Base-by-base conservation (phyloP, 1,140 invertebrate species). In the Andricus grossulariae region DNA sequence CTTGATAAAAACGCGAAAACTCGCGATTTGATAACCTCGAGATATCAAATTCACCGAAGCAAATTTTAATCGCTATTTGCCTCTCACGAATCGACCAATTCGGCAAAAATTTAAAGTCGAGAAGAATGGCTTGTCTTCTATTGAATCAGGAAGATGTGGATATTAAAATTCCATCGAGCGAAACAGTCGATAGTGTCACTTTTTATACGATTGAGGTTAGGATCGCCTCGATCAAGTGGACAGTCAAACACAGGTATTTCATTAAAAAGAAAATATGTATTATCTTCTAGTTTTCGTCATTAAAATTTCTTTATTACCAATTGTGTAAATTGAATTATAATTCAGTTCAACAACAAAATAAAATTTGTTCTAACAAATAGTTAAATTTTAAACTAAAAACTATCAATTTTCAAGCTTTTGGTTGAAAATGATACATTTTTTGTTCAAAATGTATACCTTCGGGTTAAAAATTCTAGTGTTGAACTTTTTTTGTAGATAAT, bases 201-300 rank as follows among this genome's bases (percentile, higher is more conserved):
- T 94, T 92, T 84, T 97, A 97, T 85, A 91, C 93, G 55, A 94
- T 97, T 50, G 91, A 93, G 82, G 92, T 97, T 45, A 92, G 89
- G 70, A 91, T 98, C 18, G 95, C 94, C 1, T 89, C 93, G 57
- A 93, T 96, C 79, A 93, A 94, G 66, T 99, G 97, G 97, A 94
- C 92, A 55, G 94, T 98, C 1, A 94, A 93, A 82, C 95, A 97
- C 86, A 93, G 87, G 86, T 88, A 70, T 83, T 54, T 3, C 10
- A 16, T n/a, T 49, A 15, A 16, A n/a, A 18, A 55, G 3, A 8
- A 45, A 72, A 51, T n/a, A 1, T 15, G 45, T 16, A 49, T 71
- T 71, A 11, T 49, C 16, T 12, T 32, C 2, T 10, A 72, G 11
- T 11, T 72, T 57, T 18, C 1, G 25, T 71, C 1, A 45, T 10